Percentiles rank a stretch among this genome's conserved stretches.
Conservation (phyloP, 2,113 vertebrate species). For the Melanostigma gelatinosum region DNA sequence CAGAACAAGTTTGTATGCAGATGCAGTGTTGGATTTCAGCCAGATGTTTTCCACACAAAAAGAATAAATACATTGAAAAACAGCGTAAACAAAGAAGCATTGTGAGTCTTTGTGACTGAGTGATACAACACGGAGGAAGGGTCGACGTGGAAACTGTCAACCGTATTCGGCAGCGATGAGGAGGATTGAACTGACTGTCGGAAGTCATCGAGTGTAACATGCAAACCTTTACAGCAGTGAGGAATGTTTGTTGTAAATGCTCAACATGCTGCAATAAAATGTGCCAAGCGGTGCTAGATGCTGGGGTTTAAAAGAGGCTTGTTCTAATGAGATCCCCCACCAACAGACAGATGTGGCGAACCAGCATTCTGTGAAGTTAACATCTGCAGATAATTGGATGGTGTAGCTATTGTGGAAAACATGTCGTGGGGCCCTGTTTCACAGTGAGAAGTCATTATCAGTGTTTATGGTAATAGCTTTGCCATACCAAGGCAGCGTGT, state of each 20-base stretch:
- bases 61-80: neutral
- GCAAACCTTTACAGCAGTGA: constrained; percentile 66
- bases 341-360: constrained; percentile 81
- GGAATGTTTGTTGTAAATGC: constrained; percentile 77
- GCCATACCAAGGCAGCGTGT: constrained; percentile 58
- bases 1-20: neutral
- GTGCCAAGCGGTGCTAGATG: constrained; percentile 70
- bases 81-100: neutral
- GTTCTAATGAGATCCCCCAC: constrained; percentile 82
- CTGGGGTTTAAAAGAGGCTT: constrained; percentile 64
- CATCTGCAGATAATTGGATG: constrained; percentile 82
- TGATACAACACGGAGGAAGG: neutral
- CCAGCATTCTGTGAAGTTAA: constrained; percentile 77
- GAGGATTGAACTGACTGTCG: constrained; percentile 53
- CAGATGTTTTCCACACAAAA: constrained; percentile 8
- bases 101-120: neutral
- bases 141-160: constrained; percentile 15
- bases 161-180: neutral
- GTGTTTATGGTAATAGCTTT: constrained; percentile 76
- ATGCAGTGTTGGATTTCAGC: neutral
- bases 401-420: constrained; percentile 78
- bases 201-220: constrained; percentile 56
- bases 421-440: constrained; percentile 68
- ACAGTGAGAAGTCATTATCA: constrained; percentile 76
- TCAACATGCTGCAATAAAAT: constrained; percentile 74